phyloP scores from a whole-genome alignment of 2,888 invertebrate species.

The Stenodera caucasica region DNA sequence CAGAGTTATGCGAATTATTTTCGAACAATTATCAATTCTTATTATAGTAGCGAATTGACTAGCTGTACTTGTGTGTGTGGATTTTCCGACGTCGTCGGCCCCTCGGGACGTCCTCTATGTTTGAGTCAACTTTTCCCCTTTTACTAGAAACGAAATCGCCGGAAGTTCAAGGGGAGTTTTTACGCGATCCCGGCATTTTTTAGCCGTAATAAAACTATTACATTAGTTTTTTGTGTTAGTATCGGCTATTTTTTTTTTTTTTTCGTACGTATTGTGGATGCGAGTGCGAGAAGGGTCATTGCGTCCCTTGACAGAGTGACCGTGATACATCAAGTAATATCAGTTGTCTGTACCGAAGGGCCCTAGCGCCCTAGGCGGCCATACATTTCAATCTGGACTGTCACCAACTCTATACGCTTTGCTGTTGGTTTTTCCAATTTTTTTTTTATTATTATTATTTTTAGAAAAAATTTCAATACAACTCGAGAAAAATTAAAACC shows the following conservation, averaged over 20 bases:
- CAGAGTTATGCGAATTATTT: constrained; percentile 23
- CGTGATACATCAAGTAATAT: constrained; percentile 58
- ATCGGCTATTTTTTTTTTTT: background rate
- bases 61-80: background rate
- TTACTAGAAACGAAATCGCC: background rate
- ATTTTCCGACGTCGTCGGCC: background rate
- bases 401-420: constrained; percentile 42
- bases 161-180: constrained; percentile 27
- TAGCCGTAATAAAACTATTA: constrained; percentile 56
- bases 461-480: constrained; percentile 14
- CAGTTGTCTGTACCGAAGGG: constrained; percentile 54
- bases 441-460: constrained; percentile 3
- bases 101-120: background rate
- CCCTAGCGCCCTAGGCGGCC: constrained; percentile 51
- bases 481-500: constrained; percentile 18
- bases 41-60: background rate
- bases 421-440: constrained; percentile 1
- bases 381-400: constrained; percentile 57
- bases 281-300: constrained; percentile 41
- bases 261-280: background rate
- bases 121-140: constrained; percentile 7
- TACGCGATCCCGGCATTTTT: constrained; percentile 41
- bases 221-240: constrained; percentile 50
- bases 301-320: constrained; percentile 54
- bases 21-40: constrained; percentile 15